phyloP scores from a whole-genome alignment of 2,888 invertebrate genomes.

The Busseola fusca region DNA sequence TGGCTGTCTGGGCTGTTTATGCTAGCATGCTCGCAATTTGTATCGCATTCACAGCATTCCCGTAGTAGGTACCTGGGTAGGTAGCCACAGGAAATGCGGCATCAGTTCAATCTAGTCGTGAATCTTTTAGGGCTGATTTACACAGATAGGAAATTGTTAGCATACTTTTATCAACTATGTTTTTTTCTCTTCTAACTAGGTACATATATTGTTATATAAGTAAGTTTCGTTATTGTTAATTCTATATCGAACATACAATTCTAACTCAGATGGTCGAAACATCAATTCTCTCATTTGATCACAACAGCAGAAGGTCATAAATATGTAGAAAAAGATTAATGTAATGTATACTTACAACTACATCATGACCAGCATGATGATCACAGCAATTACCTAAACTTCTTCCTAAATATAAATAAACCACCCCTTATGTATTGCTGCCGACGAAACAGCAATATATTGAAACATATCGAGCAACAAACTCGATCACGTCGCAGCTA shows the following conservation, averaged over 20 bases:
- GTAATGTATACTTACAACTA: not conserved
- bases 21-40: slow-evolving; percentile 43
- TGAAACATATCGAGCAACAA: slow-evolving; percentile 57
- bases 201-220: not conserved
- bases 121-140: not conserved
- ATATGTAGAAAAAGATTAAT: slow-evolving; percentile 26
- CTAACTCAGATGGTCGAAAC: not conserved
- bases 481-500: slow-evolving; percentile 67
- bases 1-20: slow-evolving; percentile 20
- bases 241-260: not conserved
- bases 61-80: not conserved
- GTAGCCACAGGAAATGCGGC: slow-evolving; percentile 4
- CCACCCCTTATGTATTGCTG: slow-evolving; percentile 46
- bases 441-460: slow-evolving; percentile 58
- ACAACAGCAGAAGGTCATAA: slow-evolving; percentile 6
- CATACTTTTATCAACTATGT: no score
- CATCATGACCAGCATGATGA: slow-evolving; percentile 30
- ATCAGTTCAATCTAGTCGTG: slow-evolving; percentile 2
- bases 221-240: not conserved
- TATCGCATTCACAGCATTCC: slow-evolving; percentile 7
- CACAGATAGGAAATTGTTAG: not conserved
- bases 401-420: slow-evolving; percentile 45
- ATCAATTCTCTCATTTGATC: not conserved
- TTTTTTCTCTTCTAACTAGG: not conserved
- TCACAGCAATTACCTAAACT: slow-evolving; percentile 40